A percentile compares a stretch with the other conserved stretches of the same genome.
phyloP scores from a whole-genome alignment of 2,888 invertebrate species.

The Odontocolon sp. region DNA sequence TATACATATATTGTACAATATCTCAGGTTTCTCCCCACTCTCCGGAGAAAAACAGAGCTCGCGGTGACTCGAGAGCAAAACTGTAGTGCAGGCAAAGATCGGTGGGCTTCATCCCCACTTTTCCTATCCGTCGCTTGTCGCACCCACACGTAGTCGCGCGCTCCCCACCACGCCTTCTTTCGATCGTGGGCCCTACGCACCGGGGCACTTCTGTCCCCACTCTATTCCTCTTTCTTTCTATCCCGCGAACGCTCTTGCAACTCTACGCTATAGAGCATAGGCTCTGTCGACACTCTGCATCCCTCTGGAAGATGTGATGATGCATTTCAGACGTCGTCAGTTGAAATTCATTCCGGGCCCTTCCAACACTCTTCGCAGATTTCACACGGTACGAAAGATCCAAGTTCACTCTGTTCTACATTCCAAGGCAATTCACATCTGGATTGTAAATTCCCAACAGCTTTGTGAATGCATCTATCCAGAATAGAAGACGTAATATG shows the following conservation, averaged over 20 bases:
- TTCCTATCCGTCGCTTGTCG: constrained; percentile 46
- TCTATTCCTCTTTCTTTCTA: constrained; percentile 44
- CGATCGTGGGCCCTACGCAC: constrained; percentile 48
- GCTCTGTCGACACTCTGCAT: constrained; percentile 34
- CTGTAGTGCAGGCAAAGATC: constrained; percentile 40
- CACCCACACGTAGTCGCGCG: constrained; percentile 51
- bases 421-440: constrained; percentile 1
- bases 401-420: not conserved
- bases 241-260: too few relatives aligned
- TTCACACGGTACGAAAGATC: too few relatives aligned
- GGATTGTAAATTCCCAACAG: too few relatives aligned
- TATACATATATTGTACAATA: not conserved
- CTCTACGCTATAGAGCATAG: too few relatives aligned
- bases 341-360: too few relatives aligned
- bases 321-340: too few relatives aligned
- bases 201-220: constrained; percentile 30
- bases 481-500: too few relatives aligned
- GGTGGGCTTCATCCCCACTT: constrained; percentile 32
- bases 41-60: constrained; percentile 15
- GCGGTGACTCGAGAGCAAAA: constrained; percentile 38
- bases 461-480: too few relatives aligned
- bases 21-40: constrained; percentile 49
- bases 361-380: too few relatives aligned
- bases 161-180: constrained; percentile 46
- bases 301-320: too few relatives aligned